Conservation (phyloP, 2,113 vertebrate genomes). For the Stegastes partitus region DNA sequence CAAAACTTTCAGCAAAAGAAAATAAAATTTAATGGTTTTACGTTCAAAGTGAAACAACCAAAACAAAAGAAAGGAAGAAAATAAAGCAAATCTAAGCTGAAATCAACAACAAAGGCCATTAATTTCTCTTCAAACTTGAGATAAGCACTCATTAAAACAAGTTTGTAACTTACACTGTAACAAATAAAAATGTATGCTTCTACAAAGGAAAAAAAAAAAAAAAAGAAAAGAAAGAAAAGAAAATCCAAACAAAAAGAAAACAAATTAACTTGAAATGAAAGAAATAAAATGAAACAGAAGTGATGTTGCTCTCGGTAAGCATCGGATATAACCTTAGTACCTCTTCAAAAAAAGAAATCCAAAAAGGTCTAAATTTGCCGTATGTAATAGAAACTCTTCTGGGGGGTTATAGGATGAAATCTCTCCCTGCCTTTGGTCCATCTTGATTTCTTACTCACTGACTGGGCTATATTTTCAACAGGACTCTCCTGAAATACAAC, state of each 20-base stretch:
- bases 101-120: slow-evolving; percentile 91
- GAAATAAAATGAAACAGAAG: slow-evolving; percentile 19
- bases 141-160: slow-evolving; percentile 87
- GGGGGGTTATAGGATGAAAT: slow-evolving; percentile 40
- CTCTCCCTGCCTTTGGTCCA: slow-evolving; percentile 93
- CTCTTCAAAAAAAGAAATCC: slow-evolving; percentile 52
- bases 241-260: slow-evolving; percentile 39
- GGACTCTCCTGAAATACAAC: slow-evolving; percentile 51
- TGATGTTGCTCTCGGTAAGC: slow-evolving; percentile 33
- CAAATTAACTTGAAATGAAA: slow-evolving; percentile 21
- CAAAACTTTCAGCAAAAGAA: slow-evolving; percentile 95
- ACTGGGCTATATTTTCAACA: slow-evolving; percentile 51
- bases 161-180: slow-evolving; percentile 67
- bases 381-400: slow-evolving; percentile 24
- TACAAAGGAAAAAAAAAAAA: slow-evolving; percentile 50
- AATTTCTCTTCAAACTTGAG: slow-evolving; percentile 88
- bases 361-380: not conserved
- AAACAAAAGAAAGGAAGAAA: slow-evolving; percentile 89
- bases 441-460: slow-evolving; percentile 73
- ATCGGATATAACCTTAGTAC: slow-evolving; percentile 59
- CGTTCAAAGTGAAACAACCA: slow-evolving; percentile 91
- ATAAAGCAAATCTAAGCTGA: slow-evolving; percentile 87
- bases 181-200: slow-evolving; percentile 57
- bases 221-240: slow-evolving; percentile 43
- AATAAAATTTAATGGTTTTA: slow-evolving; percentile 99